Evolutionary conservation across 2,797 vertebrate species (phyloP).

Genomic region (Amniataba percoides): DNA sequence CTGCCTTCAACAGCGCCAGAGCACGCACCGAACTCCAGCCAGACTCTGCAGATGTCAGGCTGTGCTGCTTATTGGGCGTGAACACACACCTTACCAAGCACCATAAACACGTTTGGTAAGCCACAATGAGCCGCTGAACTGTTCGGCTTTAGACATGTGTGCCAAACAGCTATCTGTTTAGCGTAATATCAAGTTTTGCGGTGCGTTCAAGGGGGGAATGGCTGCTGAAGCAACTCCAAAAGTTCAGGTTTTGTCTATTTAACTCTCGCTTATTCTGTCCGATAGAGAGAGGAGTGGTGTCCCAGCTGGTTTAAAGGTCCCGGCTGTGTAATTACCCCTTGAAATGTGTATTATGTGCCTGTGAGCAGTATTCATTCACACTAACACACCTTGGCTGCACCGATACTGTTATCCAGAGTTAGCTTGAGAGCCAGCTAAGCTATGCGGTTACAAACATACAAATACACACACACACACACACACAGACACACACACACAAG

Average conservation of each 20-base stretch:
- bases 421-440: slow-evolving; percentile 16
- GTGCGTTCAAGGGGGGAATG: neutral
- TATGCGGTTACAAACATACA: neutral
- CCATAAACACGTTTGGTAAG: neutral
- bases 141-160: neutral
- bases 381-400: neutral
- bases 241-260: slow-evolving; percentile 11
- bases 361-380: neutral
- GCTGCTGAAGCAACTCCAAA: neutral
- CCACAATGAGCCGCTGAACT: neutral
- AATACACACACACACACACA: too few species aligned
- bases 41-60: neutral
- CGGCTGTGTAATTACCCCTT: neutral
- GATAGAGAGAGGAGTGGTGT: neutral
- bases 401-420: neutral
- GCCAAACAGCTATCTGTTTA: slow-evolving; percentile 5
- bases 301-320: neutral
- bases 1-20: slow-evolving; percentile 33
- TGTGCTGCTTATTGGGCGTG: too few species aligned
- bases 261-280: neutral
- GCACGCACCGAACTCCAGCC: neutral
- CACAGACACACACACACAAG: neutral
- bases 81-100: neutral
- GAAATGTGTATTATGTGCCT: slow-evolving; percentile 5
- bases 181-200: neutral